Evolutionary conservation across 2,113 vertebrate species (phyloP).

Genomic region (Bubo bubo): DNA sequence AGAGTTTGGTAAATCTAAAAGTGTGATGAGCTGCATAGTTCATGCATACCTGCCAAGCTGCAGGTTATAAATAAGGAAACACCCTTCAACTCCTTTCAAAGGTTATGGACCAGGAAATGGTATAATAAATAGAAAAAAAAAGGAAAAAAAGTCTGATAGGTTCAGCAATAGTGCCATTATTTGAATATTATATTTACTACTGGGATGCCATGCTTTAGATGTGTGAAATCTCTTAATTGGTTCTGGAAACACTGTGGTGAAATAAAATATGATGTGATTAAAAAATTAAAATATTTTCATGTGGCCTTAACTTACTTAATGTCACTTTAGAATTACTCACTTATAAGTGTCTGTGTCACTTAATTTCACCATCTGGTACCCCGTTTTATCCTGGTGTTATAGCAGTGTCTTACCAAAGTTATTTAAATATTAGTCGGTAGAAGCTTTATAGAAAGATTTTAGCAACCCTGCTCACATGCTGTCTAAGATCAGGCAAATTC

Average conservation of each 20-base stretch:
- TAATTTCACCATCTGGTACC: constrained; percentile 44
- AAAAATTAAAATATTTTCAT: not conserved
- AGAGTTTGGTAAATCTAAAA: not conserved
- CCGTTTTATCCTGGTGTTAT: constrained; percentile 33
- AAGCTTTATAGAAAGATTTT: not conserved
- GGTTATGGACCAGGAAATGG: not conserved
- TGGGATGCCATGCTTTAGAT: not conserved
- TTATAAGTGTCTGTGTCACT: not conserved
- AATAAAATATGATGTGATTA: not conserved
- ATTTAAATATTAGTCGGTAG: not conserved
- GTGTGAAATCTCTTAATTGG: not conserved
- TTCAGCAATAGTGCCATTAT: not conserved
- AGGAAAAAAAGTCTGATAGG: not conserved
- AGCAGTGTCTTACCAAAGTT: not conserved
- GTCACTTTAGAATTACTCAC: not conserved
- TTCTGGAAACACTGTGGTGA: not conserved
- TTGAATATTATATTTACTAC: not conserved
- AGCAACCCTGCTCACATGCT: not conserved
- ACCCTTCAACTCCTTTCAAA: not conserved
- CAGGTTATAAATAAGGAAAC: not conserved
- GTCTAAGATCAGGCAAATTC: not conserved
- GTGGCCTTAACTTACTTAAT: not conserved
- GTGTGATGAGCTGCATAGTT: not conserved
- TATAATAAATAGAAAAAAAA: not conserved
- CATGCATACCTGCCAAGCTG: not conserved